Evolutionary conservation across 2,888 invertebrate species (phyloP), one percentile per base, ranked within the genome.

Genomic region (Ectemnius continuus): DNA sequence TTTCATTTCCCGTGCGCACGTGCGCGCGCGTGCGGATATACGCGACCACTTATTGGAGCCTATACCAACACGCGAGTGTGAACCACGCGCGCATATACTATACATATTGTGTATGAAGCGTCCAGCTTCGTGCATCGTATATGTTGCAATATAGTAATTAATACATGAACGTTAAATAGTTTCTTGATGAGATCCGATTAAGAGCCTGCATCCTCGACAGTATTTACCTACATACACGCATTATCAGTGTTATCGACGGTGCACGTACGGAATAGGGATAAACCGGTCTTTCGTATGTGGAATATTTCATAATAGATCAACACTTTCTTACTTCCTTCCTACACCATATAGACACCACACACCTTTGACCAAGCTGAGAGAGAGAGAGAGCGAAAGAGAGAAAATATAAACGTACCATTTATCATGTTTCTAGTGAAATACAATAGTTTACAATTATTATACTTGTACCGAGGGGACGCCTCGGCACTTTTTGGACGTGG

Each of bases 161-260:
- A 66, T 23, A 58, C 65, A 46, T 57, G 68, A 71, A 66, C 66
- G 36, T 72, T 70, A 46, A 62, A 64, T 68, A 78, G 75, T 14
- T 67, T 63, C 67, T 83, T 75, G 67, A 67, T 73, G 20, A 76
- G 70, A 82, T 82, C 73, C 68, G 36, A 58, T 67, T 36, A 70
- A 68, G 62, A 70, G 45, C 77, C 73, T 80, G 82, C 75, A 69
- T 69, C 76, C 58, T 36, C 36, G 28, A 71, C 59, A 57, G 16
- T 76, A 67, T 57, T 58, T 16, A 16, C 20, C 58, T 16, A 16
- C 20, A 61, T 23, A 56, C 16, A 13, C 57, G 48, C 28, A 64
- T 45, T 20, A 16, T 28, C 45, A 70, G 46, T 63, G 61, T 46
- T 6, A 46, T 11, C 20, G n/a, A 58, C 48, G 48, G 48, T 2